Base-by-base conservation (phyloP, 1,140 invertebrate genomes). In the Melanaphis sacchari region DNA sequence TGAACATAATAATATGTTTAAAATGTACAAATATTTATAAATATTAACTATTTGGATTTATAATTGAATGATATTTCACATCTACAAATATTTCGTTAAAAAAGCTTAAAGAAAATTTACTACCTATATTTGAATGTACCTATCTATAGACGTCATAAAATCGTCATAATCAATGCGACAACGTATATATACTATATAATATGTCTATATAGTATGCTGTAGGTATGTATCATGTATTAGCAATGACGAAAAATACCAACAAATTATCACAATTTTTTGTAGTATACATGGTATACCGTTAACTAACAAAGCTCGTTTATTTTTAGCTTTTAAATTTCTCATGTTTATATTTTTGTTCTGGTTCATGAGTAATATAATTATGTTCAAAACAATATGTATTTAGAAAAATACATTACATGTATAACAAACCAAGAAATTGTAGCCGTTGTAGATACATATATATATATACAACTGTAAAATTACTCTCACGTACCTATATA, bases 381-480 rank as follows among this genome's bases (percentile, higher is more conserved):
- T 36, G 85, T 26, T 24, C 8, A 40, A 89, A 89, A 89, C 87
- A 89, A 89, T 52, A 46, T 49, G n/a, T 52, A 52, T 89, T 89
- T 89, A 89, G 87, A 54, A 89, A 89, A 31, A 36, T 88, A 11
- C 6, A 88, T 88, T 46, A 52, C 22, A 5, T 31, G 9, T 52
- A 88, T 38, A 40, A 9, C 1, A 26, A 89, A 89, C 88, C 22
- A 54, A 89, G 36, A 54, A 54, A n/a, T 54, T 89, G 46, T 36
- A 88, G 82, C 9, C 31, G 49, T 43, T 40, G 24, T 26, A 84
- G 3, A 40, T 41, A 84, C 38, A 66, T 15, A 31, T n/a, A 66
- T 66, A n/a, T 81, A n/a, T 31, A 54, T 0, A 91, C 90, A 82
- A 82, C 90, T 66, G 90, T 92, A 92, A 82, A 82, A 66, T 92